Evolutionary conservation across 2,797 vertebrate genomes (phyloP), one percentile per base, ranked within the genome.

Genomic region (Brachymystax lenok): DNA sequence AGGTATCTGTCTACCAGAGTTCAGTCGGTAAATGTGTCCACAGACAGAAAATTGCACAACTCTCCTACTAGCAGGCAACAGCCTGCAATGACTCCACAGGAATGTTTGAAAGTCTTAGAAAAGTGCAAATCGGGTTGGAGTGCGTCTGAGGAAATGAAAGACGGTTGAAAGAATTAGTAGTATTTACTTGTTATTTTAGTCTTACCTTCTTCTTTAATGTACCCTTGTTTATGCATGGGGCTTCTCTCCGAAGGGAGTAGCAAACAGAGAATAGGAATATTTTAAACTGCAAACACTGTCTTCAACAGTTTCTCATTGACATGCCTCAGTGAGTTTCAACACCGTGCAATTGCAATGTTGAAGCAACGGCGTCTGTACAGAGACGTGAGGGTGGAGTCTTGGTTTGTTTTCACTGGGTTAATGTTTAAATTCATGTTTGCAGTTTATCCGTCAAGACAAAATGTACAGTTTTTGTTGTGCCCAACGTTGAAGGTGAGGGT

Each of bases 51-150:
- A 46, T 13, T 0, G 40, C 61, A n/a, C 67, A 35, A 3, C 54
- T 61, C 63, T 56, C 17, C 5, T 13, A 1, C 27, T 16, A 3
- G 33, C 8, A 21, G 40, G 40, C 67, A 75, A 21, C 54, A 2
- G 70, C 52, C 63, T 24, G 46, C 1, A 1, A 12, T 16, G 59
- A 54, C 68, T 77, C 52, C 4, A 3, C 12, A 74, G 75, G 80
- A 89, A 86, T 83, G 77, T 81, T 73, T 67, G 24, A n/a, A 27
- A 46, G 50, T 73, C 81, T 63, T 68, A 70, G 51, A 71, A 74
- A 50, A 77, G 70, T 68, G 10, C 68, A 71, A 3, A 13, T 56
- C 0, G 0, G 56, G 40, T 69, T 28, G 50, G 33, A 71, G 63
- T 28, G 35, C 24, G n/a, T 67, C 61, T 51, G 73, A 28, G 68